Conservation (phyloP, 2,113 vertebrate species). For the Candoia aspera region DNA sequence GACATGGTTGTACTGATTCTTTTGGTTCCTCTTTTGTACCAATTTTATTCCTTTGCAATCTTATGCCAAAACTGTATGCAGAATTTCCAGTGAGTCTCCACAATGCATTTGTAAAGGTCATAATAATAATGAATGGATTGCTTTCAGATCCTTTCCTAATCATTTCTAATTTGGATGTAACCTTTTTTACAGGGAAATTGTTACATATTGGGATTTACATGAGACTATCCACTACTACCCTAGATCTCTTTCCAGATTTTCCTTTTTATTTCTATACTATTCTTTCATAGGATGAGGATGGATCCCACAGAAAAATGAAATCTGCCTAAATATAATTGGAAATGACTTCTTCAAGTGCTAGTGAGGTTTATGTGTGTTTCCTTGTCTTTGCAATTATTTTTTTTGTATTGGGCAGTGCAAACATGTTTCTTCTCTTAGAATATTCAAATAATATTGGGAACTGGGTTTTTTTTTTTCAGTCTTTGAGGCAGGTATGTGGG, state of each 20-base stretch:
- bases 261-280: not conserved
- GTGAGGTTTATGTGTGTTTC: not conserved
- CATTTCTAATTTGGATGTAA: not conserved
- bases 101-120: not conserved
- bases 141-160: not conserved
- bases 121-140: not conserved
- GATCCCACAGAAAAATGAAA: not conserved
- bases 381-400: not conserved
- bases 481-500: not conserved
- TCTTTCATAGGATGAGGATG: not conserved
- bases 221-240: not conserved
- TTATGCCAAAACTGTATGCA: not conserved
- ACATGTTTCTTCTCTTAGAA: not conserved
- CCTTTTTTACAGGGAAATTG: not conserved
- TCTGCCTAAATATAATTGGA: not conserved
- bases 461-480: not conserved
- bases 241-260: not conserved
- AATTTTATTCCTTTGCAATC: not conserved
- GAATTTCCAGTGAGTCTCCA: not conserved
- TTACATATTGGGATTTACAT: not conserved
- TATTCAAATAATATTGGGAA: slow-evolving; percentile 2
- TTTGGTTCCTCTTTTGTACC: not conserved
- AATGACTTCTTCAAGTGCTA: not conserved
- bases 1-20: not conserved
- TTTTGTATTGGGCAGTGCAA: not conserved